Evolutionary conservation across 2,113 vertebrate species (phyloP).

Genomic region (Hepsetus odoe): DNA sequence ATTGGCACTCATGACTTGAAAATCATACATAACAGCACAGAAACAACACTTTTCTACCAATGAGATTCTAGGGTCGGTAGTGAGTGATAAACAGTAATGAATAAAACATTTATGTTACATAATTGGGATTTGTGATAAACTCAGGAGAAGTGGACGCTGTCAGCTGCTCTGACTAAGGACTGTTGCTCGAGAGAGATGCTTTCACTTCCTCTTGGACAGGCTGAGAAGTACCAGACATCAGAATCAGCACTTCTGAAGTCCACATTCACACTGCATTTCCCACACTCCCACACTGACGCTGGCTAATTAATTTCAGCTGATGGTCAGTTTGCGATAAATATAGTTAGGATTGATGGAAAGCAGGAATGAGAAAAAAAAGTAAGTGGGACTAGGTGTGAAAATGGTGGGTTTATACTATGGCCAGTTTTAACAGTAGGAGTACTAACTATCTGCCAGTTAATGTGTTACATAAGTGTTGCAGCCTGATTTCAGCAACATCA

Average conservation of each 20-base stretch:
- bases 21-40: too few species aligned
- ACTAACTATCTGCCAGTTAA: neutral
- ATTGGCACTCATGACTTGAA: too few species aligned
- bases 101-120: slow-evolving; percentile 1
- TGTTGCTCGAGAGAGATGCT: slow-evolving; percentile 24
- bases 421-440: slow-evolving; percentile 7
- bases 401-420: slow-evolving; percentile 1
- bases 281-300: slow-evolving; percentile 24
- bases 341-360: slow-evolving; percentile 21
- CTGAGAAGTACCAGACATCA: slow-evolving; percentile 33
- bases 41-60: too few species aligned
- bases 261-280: neutral
- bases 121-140: neutral
- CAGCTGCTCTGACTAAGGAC: slow-evolving; percentile 32
- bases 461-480: neutral
- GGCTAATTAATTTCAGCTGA: slow-evolving; percentile 43
- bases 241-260: slow-evolving; percentile 35
- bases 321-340: slow-evolving; percentile 29
- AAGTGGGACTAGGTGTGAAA: slow-evolving; percentile 11
- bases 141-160: slow-evolving; percentile 15
- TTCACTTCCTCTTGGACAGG: slow-evolving; percentile 21
- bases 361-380: slow-evolving; percentile 29
- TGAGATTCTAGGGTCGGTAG: too few species aligned
- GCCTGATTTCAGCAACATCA: neutral
- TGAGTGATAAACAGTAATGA: neutral